Evolutionary conservation across 1,140 invertebrate genomes (phyloP).

Genomic region (Goniozus legneri): DNA sequence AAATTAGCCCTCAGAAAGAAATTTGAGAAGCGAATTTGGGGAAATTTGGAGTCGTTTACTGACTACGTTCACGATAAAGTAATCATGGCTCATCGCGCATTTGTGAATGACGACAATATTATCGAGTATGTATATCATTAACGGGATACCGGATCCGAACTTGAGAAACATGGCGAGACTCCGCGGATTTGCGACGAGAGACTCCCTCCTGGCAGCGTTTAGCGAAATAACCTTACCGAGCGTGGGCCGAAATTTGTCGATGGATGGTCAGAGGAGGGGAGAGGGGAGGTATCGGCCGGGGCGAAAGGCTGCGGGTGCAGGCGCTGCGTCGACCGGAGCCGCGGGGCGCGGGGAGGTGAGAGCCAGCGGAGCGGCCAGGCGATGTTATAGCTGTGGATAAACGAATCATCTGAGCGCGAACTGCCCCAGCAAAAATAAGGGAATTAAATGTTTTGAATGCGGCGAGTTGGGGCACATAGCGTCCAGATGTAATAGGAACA

Average conservation of each 20-base stretch:
- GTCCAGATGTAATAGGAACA: neutral
- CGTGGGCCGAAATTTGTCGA: neutral
- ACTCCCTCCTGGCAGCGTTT: conserved; percentile 1
- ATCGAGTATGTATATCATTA: conserved; percentile 9
- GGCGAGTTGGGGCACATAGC: neutral
- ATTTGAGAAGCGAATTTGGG: neutral
- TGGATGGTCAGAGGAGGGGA: neutral
- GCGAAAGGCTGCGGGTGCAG: neutral
- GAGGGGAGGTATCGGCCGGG: neutral
- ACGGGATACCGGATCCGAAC: conserved; percentile 5
- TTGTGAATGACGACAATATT: neutral
- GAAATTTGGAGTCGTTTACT: conserved; percentile 2
- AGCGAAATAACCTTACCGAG: neutral
- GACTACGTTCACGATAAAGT: conserved; percentile 12
- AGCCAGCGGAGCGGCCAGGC: neutral
- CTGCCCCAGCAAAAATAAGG: conserved; percentile 1
- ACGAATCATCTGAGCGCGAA: neutral
- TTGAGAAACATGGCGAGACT: conserved; percentile 1
- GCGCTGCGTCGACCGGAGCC: neutral
- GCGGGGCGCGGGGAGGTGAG: neutral
- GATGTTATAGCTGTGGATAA: conserved; percentile 5
- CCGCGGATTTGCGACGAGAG: neutral
- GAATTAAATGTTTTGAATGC: conserved; percentile 5
- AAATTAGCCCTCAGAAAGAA: neutral
- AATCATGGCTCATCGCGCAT: conserved; percentile 4